Evolutionary conservation across 2,797 vertebrate genomes (phyloP).

Genomic region (Coracias cyanogaster): DNA sequence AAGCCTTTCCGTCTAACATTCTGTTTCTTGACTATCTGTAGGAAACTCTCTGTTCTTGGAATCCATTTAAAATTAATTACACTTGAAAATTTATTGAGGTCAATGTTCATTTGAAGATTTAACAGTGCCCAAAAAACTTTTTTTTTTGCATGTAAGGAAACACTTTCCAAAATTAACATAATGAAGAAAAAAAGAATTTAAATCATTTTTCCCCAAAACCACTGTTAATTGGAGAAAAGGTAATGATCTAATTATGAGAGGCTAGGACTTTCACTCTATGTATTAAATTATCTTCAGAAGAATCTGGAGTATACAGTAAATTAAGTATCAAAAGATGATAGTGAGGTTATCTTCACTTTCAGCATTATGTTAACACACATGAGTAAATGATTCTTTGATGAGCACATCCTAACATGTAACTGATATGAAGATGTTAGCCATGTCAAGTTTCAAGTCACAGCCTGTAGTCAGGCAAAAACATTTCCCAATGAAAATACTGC

Average conservation of each 20-base stretch:
- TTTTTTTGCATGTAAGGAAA: background rate
- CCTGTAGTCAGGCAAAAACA: background rate
- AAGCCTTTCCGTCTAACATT: background rate
- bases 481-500: background rate
- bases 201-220: background rate
- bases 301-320: background rate
- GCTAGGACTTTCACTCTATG: background rate
- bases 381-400: background rate
- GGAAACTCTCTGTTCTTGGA: background rate
- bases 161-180: background rate
- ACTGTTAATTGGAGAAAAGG: background rate
- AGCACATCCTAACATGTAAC: background rate
- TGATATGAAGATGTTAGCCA: background rate
- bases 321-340: background rate
- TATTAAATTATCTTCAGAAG: background rate
- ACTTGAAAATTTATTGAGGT: background rate
- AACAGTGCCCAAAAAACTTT: background rate
- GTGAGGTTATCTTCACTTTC: background rate
- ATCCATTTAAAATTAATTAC: conserved; percentile 6
- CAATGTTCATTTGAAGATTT: background rate
- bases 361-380: background rate
- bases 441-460: background rate
- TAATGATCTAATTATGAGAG: background rate
- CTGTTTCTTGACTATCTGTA: background rate
- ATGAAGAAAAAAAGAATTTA: background rate